These are phyloP conservation scores for Malurus elegans DNA, from an alignment of 2,113 vertebrate genomes.

Conservation along the genomic window DNA sequence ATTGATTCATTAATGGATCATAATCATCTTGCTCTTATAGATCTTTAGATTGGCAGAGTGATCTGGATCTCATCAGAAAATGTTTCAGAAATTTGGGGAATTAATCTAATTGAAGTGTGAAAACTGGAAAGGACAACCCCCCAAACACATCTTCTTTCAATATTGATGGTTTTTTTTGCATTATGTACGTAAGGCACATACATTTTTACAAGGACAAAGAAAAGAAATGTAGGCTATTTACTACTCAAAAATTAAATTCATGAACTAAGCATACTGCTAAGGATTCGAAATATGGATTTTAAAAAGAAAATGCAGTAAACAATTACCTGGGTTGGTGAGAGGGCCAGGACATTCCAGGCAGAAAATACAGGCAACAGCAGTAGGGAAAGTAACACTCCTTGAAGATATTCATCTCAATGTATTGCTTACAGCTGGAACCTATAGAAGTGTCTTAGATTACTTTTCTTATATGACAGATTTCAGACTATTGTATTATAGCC, in stretches of 20 bases:
- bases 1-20: not conserved
- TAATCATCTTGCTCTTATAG: not conserved
- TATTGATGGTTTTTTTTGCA: not conserved
- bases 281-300: not conserved
- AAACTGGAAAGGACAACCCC: rapidly evolving
- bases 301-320: not conserved
- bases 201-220: not conserved
- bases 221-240: not conserved
- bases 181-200: too few relatives aligned
- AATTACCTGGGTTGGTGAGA: not conserved
- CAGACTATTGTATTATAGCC: not conserved
- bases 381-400: not conserved
- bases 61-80: not conserved
- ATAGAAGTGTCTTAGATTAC: not conserved
- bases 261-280: not conserved
- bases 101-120: not conserved
- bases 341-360: not conserved
- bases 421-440: not conserved
- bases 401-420: not conserved
- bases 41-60: not conserved
- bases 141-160: not conserved
- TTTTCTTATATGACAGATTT: not conserved
- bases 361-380: not conserved
- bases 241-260: not conserved
- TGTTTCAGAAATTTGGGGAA: not conserved